Evolutionary conservation across 1,140 invertebrate genomes (phyloP).

Genomic region (Zelostemma sp.): DNA sequence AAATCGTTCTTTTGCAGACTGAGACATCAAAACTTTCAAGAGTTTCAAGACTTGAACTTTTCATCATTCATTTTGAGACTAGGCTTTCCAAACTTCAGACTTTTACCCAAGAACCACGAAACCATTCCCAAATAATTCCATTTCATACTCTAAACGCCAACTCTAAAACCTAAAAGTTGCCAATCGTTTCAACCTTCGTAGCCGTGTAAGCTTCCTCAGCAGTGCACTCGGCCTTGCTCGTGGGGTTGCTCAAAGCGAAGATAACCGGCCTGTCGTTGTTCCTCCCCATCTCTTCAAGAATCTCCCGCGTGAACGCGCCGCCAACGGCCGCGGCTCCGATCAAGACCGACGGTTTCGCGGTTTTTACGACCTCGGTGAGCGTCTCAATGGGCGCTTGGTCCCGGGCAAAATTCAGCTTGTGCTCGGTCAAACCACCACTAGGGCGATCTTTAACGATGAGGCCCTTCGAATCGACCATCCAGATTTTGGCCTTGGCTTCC

Average conservation of each 20-base stretch:
- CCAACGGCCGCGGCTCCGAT: slow-evolving; percentile 88
- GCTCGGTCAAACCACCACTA: slow-evolving; percentile 79
- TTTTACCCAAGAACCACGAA: too few species aligned
- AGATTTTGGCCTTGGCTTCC: slow-evolving; percentile 82
- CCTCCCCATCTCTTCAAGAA: slow-evolving; percentile 85
- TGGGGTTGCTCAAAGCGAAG: slow-evolving; percentile 97
- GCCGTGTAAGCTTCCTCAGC: slow-evolving; percentile 96
- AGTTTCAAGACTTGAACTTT: too few species aligned
- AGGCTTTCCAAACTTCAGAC: too few species aligned
- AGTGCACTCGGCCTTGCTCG: slow-evolving; percentile 97
- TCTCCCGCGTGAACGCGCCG: slow-evolving; percentile 87
- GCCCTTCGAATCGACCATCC: slow-evolving; percentile 80
- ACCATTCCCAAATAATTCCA: too few species aligned
- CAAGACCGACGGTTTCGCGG: slow-evolving; percentile 85
- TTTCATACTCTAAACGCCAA: too few species aligned
- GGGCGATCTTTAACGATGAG: slow-evolving; percentile 84
- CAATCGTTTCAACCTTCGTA: too few species aligned
- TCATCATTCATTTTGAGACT: too few species aligned
- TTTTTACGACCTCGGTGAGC: slow-evolving; percentile 82
- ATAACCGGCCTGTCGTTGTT: slow-evolving; percentile 87
- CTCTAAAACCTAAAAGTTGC: too few species aligned
- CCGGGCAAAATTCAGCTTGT: slow-evolving; percentile 84
- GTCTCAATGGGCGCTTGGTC: slow-evolving; percentile 77
- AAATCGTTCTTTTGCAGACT: too few species aligned
- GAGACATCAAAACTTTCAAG: too few species aligned